Evolutionary conservation across 2,113 vertebrate genomes (phyloP).

Genomic region (Elephantulus edwardii): DNA sequence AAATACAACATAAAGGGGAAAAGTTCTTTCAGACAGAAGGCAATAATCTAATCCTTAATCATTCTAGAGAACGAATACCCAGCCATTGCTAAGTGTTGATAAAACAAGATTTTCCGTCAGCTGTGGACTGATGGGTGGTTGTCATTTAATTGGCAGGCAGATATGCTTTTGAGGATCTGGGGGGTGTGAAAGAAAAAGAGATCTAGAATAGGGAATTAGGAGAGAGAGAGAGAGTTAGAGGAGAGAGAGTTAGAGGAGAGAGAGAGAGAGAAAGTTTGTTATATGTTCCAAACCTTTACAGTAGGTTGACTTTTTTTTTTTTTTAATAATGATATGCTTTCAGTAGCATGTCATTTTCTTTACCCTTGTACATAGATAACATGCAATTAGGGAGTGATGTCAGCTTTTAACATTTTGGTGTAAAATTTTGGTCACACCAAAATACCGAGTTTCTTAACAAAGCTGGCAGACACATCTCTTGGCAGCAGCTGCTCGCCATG

Average conservation of each 20-base stretch:
- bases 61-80: background rate
- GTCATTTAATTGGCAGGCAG: background rate
- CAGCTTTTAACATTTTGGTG: slow-evolving; percentile 84
- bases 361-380: slow-evolving; percentile 78
- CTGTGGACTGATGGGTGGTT: background rate
- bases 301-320: slow-evolving; percentile 71
- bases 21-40: background rate
- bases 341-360: slow-evolving; percentile 81
- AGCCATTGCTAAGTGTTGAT: slow-evolving; percentile 26
- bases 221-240: no score
- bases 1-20: background rate
- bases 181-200: no score
- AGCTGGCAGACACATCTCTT: slow-evolving; percentile 86
- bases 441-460: slow-evolving; percentile 84
- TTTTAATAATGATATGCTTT: slow-evolving; percentile 76
- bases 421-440: slow-evolving; percentile 85
- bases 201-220: no score
- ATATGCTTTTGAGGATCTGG: slow-evolving; percentile 39
- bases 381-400: slow-evolving; percentile 84
- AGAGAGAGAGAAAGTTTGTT: no score
- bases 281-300: slow-evolving; percentile 51
- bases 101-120: slow-evolving; percentile 45
- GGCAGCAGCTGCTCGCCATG: slow-evolving; percentile 93
- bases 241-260: no score
- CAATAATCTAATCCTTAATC: background rate